Evolutionary conservation across 2,113 vertebrate species (phyloP), one percentile per base, ranked within the genome.

Genomic region (Ranitomeya imitator): DNA sequence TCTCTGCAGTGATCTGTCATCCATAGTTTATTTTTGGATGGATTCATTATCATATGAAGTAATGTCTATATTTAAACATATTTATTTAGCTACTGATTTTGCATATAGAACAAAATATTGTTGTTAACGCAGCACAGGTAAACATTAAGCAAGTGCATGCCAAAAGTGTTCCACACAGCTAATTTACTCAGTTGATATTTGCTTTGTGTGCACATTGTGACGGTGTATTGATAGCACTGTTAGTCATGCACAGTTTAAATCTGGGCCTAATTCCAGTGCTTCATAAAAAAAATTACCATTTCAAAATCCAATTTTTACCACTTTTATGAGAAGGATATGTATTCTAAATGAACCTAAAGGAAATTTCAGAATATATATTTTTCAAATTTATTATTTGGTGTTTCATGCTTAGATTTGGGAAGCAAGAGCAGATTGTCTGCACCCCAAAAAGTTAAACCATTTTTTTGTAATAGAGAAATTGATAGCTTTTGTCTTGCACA

Each of bases 181-280:
- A 65, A 86, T 86, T 86, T 86, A 86, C 74, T 78, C 74, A 65
- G 67, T 37, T 76, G 69, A 86, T 86, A 37, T 73, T 78, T 86
- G 57, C 55, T 37, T 86, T 63, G 31, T 78, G 73, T 18, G 21
- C 63, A 31, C 71, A 77, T 74, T 51, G 18, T 77, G 57, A 86
- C 52, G 21, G 73, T 77, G 63, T 86, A 78, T 77, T 77, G 85
- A 86, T n/a, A 78, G 55, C 57, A 63, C 18, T 59, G 71, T 77
- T 86, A 78, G 31, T 63, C 85, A 86, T 86, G 85, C 71, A 86
- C 85, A 61, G 59, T 52, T 61, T 61, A 77, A 57, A 63, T 63
- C 85, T 86, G 85, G 73, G 85, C 73, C 57, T 74, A 78, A 74
- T 60, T 86, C 85, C 85, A 86, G 59, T 45, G 23, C 57, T 78